Percentiles rank a stretch among this genome's conserved stretches.
These are phyloP conservation scores for Gallinago undulata DNA, from an alignment of 2,113 vertebrate species.

Conservation along the genomic window DNA sequence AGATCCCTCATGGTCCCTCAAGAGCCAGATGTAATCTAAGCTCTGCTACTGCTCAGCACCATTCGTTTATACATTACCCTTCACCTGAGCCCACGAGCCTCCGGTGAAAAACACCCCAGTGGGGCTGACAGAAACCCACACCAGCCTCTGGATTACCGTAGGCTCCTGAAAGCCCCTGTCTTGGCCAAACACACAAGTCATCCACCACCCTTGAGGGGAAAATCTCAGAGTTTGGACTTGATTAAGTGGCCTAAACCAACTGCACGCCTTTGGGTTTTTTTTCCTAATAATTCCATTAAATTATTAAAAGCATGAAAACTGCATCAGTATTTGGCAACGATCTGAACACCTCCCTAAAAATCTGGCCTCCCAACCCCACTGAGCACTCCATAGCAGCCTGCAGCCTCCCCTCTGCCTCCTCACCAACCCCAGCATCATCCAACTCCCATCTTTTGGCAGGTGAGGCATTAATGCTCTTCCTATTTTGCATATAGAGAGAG, in stretches of 20 bases:
- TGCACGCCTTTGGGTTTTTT: fast-evolving
- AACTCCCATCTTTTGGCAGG: not conserved
- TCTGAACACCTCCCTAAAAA: not conserved
- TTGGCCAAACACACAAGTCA: fast-evolving
- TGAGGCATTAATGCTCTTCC: not conserved
- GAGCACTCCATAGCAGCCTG: not conserved
- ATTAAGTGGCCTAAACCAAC: not conserved
- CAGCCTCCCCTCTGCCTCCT: not conserved
- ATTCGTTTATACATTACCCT: not conserved
- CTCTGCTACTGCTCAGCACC: not conserved
- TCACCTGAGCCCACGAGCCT: not conserved
- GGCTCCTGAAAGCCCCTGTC: not conserved
- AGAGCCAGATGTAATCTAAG: not conserved
- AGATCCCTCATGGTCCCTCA: not conserved
- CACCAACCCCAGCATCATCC: not conserved
- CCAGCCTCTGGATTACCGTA: fast-evolving
- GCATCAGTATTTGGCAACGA: fast-evolving
- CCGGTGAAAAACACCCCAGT: not conserved
- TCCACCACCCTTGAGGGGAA: not conserved
- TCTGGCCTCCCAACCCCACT: not conserved
- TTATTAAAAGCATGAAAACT: not conserved
- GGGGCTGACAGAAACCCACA: not conserved
- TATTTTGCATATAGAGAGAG: not conserved
- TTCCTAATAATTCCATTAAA: not conserved
- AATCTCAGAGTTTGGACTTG: not conserved